Conservation (phyloP, 2,113 vertebrate genomes). For the Hippocampus comes region DNA sequence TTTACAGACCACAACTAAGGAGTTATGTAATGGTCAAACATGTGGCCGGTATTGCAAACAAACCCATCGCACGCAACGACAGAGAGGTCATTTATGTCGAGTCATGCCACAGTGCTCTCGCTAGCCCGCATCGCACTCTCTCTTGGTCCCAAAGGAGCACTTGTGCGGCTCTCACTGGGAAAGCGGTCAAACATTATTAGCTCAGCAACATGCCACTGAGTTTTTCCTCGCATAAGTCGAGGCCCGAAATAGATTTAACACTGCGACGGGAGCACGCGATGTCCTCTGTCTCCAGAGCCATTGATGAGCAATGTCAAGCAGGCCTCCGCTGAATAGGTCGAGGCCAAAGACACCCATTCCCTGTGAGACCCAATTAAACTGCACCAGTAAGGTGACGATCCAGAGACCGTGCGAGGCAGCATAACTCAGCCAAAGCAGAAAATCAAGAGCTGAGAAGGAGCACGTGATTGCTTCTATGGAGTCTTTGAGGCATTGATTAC, state of each 20-base stretch:
- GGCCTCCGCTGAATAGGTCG: background rate
- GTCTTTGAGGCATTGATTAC: constrained; percentile 27
- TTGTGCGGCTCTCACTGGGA: constrained; percentile 42
- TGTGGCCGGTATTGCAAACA: constrained; percentile 70
- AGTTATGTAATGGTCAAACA: constrained; percentile 72
- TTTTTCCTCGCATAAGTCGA: constrained; percentile 52
- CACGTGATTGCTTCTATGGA: constrained; percentile 37
- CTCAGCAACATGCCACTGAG: constrained; percentile 47
- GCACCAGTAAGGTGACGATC: constrained; percentile 17
- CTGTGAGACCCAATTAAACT: constrained; percentile 9
- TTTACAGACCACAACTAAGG: constrained; percentile 63
- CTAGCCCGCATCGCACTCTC: constrained; percentile 16
- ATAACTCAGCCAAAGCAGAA: constrained; percentile 19
- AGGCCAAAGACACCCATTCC: constrained; percentile 11
- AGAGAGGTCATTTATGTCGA: constrained; percentile 54
- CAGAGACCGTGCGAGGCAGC: background rate
- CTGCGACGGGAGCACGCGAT: constrained; percentile 23
- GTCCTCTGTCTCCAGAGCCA: constrained; percentile 25
- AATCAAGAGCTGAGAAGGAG: constrained; percentile 43
- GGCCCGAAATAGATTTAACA: constrained; percentile 50
- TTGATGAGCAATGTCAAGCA: constrained; percentile 20
- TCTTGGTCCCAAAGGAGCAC: constrained; percentile 36
- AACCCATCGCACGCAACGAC: constrained; percentile 69
- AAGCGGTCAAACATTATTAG: constrained; percentile 57
- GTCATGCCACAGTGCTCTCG: constrained; percentile 11